Evolutionary conservation across 1,140 invertebrate genomes (phyloP).

Genomic region (Cotesia chilonis): DNA sequence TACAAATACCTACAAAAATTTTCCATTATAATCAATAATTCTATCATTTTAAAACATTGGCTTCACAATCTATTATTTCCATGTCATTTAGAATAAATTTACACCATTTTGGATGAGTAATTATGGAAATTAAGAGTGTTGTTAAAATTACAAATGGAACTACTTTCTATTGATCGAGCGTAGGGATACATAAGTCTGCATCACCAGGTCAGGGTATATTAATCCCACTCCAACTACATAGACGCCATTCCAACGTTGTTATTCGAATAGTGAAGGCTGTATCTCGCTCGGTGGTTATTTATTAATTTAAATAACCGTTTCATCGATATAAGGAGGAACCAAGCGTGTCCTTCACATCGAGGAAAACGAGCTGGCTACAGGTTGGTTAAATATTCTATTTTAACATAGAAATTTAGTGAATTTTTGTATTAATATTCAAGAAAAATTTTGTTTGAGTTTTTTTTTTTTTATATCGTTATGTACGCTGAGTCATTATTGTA

Average conservation of each 20-base stretch:
- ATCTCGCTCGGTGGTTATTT: slow-evolving; percentile 39
- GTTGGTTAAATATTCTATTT: slow-evolving; percentile 51
- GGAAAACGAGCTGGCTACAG: slow-evolving; percentile 54
- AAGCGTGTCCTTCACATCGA: slow-evolving; percentile 39
- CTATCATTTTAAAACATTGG: slow-evolving; percentile 1
- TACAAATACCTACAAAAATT: not conserved
- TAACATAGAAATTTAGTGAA: slow-evolving; percentile 34
- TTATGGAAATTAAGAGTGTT: not conserved
- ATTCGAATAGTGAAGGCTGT: slow-evolving; percentile 37
- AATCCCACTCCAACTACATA: slow-evolving; percentile 21
- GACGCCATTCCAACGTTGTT: slow-evolving; percentile 40
- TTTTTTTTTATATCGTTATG: not conserved
- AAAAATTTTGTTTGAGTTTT: slow-evolving; percentile 14
- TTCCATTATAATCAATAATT: not conserved
- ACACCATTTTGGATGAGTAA: not conserved
- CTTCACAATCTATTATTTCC: not conserved
- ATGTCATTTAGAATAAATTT: slow-evolving; percentile 6
- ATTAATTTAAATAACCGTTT: slow-evolving; percentile 14
- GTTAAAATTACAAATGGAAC: slow-evolving; percentile 33
- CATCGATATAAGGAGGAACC: slow-evolving; percentile 30
- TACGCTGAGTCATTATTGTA: not conserved
- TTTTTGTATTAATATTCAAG: slow-evolving; percentile 1
- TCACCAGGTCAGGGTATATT: slow-evolving; percentile 43
- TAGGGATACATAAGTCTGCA: slow-evolving; percentile 36
- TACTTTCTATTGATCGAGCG: slow-evolving; percentile 48